A percentile compares a stretch with the other conserved stretches of the same genome.
These are phyloP conservation scores for Poecilia gillii DNA, from an alignment of 2,797 vertebrate species.

Conservation along the genomic window DNA sequence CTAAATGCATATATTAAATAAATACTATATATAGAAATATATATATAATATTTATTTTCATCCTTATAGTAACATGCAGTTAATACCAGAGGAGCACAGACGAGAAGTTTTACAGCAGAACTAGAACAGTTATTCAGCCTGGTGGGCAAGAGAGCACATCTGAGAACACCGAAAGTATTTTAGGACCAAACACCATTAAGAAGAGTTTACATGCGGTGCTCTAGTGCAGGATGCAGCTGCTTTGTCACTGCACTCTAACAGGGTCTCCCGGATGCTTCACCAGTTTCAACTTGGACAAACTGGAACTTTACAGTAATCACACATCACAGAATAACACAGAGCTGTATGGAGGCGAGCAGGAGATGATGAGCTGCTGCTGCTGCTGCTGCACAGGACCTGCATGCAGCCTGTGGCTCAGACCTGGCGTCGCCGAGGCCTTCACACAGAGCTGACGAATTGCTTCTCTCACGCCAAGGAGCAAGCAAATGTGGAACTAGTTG, in stretches of 20 bases:
- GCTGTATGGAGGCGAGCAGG: conserved; percentile 27
- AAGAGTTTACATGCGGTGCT: conserved; percentile 73
- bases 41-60: conserved; percentile 78
- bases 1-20: conserved; percentile 78
- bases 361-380: conserved; percentile 2
- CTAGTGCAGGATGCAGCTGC: conserved; percentile 51
- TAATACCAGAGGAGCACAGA: conserved; percentile 83
- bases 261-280: conserved; percentile 59
- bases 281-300: conserved; percentile 68
- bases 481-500: conserved; percentile 46
- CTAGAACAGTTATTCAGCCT: conserved; percentile 76
- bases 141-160: conserved; percentile 58
- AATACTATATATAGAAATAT: conserved; percentile 80
- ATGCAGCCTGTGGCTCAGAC: conserved; percentile 65
- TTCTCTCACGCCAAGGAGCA: conserved; percentile 26
- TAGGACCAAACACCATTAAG: conserved; percentile 59
- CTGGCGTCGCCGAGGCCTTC: conserved; percentile 5
- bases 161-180: conserved; percentile 75
- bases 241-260: conserved; percentile 38
- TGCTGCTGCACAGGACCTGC: conserved; percentile 69
- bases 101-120: conserved; percentile 77
- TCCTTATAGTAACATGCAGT: conserved; percentile 81
- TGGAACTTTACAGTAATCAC: conserved; percentile 72
- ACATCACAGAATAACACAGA: conserved; percentile 69
- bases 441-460: background rate